Conservation (phyloP, 2,888 invertebrate species). For the Lycocerus yunnanus region DNA sequence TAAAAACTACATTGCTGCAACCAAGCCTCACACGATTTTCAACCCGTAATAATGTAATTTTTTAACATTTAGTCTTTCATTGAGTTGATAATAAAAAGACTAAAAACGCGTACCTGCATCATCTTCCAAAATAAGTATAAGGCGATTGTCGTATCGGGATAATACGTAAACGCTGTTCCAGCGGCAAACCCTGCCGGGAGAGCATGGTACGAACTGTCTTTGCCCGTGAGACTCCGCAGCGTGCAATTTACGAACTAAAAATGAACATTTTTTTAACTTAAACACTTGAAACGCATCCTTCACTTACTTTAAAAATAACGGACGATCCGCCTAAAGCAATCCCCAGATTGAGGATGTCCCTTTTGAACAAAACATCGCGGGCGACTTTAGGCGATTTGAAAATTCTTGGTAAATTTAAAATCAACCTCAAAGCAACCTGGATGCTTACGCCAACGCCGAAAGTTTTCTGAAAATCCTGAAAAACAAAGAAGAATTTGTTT, state of each 20-base stretch:
- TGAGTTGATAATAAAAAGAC: too few species aligned
- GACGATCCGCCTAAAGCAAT: conserved; percentile 72
- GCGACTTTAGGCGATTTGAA: conserved; percentile 59
- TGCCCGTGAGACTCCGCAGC: conserved; percentile 64
- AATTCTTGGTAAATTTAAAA: conserved; percentile 62
- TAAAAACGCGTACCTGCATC: conserved; percentile 65
- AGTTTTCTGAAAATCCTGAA: conserved; percentile 62
- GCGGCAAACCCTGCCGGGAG: conserved; percentile 73
- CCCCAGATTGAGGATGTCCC: conserved; percentile 64
- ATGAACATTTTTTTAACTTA: neutral
- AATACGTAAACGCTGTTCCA: conserved; percentile 71
- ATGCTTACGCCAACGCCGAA: conserved; percentile 66
- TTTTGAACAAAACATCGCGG: conserved; percentile 59
- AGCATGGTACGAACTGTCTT: conserved; percentile 67
- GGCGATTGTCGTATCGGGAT: conserved; percentile 78
- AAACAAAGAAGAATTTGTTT: conserved; percentile 31
- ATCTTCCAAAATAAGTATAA: conserved; percentile 84
- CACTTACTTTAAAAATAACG: conserved; percentile 68
- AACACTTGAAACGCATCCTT: conserved; percentile 18
- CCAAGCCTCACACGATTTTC: too few species aligned
- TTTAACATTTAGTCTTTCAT: too few species aligned
- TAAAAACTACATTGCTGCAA: too few species aligned
- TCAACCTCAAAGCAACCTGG: conserved; percentile 64
- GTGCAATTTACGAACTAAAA: conserved; percentile 68
- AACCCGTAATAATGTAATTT: too few species aligned